phyloP scores from a whole-genome alignment of 2,797 vertebrate species.

The Lepilemur ruficaudatus region DNA sequence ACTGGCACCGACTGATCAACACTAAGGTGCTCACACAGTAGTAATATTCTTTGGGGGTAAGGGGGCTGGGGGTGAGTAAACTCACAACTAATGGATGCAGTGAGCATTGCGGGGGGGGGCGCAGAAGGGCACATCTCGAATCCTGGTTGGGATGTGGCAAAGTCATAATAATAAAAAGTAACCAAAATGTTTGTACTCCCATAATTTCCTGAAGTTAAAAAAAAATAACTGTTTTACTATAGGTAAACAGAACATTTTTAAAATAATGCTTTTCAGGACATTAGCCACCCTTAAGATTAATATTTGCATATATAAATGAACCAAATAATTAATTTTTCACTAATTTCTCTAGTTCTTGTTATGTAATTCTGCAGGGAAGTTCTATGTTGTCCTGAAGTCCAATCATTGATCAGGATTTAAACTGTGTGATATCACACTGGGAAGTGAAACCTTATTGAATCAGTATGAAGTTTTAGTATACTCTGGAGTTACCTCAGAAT shows the following conservation, averaged over 20 bases:
- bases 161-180: too few species aligned
- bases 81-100: too few species aligned
- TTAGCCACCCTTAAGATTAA: background rate
- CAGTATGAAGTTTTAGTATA: slow-evolving; percentile 74
- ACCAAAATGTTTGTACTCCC: too few species aligned
- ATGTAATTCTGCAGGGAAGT: slow-evolving; percentile 19
- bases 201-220: too few species aligned
- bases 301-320: background rate
- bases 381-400: background rate
- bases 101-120: too few species aligned
- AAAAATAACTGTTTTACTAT: background rate
- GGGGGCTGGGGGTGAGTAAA: too few species aligned
- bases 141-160: too few species aligned
- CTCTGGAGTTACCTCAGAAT: slow-evolving; percentile 80
- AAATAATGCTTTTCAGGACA: background rate
- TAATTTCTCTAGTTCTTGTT: background rate
- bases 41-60: too few species aligned
- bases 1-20: too few species aligned
- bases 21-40: too few species aligned
- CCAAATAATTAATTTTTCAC: background rate
- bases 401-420: slow-evolving; percentile 63
- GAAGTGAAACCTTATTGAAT: slow-evolving; percentile 67
- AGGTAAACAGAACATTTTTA: background rate
- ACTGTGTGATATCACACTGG: slow-evolving; percentile 45
- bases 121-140: too few species aligned